phyloP scores from a whole-genome alignment of 2,113 vertebrate genomes.

The Dipodomys merriami region DNA sequence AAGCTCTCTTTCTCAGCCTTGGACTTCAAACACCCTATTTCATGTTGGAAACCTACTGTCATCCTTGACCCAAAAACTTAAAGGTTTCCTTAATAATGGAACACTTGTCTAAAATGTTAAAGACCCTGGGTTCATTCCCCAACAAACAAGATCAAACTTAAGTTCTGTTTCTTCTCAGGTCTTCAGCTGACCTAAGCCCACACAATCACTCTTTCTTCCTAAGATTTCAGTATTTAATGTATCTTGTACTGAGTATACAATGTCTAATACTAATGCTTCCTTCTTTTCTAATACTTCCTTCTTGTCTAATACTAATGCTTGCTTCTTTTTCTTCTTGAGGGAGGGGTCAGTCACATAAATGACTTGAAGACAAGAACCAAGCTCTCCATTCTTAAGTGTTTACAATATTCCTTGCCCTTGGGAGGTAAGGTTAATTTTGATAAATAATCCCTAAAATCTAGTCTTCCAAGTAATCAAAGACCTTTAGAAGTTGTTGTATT shows the following conservation, averaged over 20 bases:
- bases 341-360: background rate
- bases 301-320: background rate
- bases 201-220: background rate
- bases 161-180: background rate
- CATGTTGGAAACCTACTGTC: background rate
- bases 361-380: conserved; percentile 30
- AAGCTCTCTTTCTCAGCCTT: background rate
- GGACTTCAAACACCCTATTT: conserved; percentile 4
- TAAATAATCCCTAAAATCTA: conserved; percentile 28
- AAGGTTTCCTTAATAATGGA: too few relatives aligned
- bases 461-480: conserved; percentile 36
- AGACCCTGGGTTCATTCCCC: too few relatives aligned
- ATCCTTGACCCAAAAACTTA: background rate
- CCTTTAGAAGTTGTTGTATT: background rate
- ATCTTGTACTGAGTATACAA: background rate
- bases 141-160: too few relatives aligned
- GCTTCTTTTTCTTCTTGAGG: background rate
- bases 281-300: background rate
- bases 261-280: conserved; percentile 2
- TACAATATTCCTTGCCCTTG: conserved; percentile 36
- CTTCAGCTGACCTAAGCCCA: background rate
- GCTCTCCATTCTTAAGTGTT: conserved; percentile 8
- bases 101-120: too few relatives aligned
- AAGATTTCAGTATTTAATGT: conserved; percentile 17
- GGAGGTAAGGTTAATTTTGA: conserved; percentile 1